Evolutionary conservation across 2,797 vertebrate genomes (phyloP), one percentile per base, ranked within the genome.

Genomic region (Sebastiscus tertius): DNA sequence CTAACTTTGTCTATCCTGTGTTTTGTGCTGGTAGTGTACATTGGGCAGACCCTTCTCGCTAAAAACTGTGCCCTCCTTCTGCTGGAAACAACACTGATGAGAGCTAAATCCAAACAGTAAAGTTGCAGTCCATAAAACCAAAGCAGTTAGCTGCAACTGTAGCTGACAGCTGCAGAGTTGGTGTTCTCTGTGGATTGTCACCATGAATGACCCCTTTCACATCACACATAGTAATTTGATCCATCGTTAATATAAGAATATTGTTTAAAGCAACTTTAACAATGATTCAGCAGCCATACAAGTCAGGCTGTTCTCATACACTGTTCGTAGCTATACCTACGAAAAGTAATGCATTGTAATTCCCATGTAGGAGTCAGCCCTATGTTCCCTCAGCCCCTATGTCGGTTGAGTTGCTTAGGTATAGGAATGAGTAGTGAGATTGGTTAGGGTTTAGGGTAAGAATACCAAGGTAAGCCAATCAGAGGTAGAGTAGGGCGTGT

Each of bases 1-100:
- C 18, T 49, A 49, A 49, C 42, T 49, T 49, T 49, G 0, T 49
- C 42, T 49, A 20, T 20, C 42, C 18, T 49, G 7, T 49, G 42
- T 49, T 7, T 49, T 49, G 18, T 49, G 42, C 18, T 49, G 42
- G 0, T 49, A 20, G 16, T 49, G 7, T 49, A 0, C 0, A 49
- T 49, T 49, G 6, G 42, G 4, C 42, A 34, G 20, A 12, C 31
- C 60, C 20, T 62, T 22, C 27, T 20, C 16, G 1, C 58, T 20
- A 31, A 31, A 46, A 29, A 60, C 58, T 20, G 27, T 1, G 10
- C 16, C 58, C 27, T 60, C 58, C 58, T 26, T 39, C 36, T 42
- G 34, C 13, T 64, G 22, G 0, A 62, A 62, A 22, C 5, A 18
- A 36, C 31, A 14, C 22, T 13, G 59, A 61, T 4, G 31, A 61